Conservation (phyloP, 2,113 vertebrate genomes). For the Cyanoramphus novaezelandiae region DNA sequence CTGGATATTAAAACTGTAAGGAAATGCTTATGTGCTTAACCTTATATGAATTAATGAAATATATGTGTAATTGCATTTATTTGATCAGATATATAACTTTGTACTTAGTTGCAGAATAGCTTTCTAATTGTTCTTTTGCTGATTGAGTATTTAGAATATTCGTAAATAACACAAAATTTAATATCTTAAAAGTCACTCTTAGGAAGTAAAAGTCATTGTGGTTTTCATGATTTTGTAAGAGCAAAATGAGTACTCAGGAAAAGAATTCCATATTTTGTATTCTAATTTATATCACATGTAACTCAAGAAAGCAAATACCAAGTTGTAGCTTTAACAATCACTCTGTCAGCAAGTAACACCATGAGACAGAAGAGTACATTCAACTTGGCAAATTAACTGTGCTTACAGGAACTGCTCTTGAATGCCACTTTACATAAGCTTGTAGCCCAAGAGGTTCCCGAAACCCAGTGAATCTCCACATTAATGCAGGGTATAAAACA, state of each 20-base stretch:
- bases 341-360: neutral
- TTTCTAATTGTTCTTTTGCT: neutral
- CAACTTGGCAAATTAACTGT: neutral
- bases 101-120: neutral
- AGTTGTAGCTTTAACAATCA: neutral
- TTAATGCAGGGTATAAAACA: neutral
- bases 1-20: neutral
- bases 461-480: neutral
- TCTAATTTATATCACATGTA: neutral
- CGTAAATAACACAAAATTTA: neutral
- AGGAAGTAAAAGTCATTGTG: neutral
- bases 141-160: neutral
- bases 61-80: neutral
- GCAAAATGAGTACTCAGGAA: neutral
- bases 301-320: neutral
- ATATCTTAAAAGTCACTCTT: neutral
- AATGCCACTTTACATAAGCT: neutral
- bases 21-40: neutral
- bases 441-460: neutral
- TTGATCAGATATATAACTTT: neutral
- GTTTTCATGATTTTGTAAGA: neutral
- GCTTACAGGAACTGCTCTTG: neutral
- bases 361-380: neutral
- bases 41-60: neutral
- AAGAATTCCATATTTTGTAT: neutral